Evolutionary conservation across 2,888 invertebrate genomes (phyloP).

Genomic region (Cheilosia vulpina): DNA sequence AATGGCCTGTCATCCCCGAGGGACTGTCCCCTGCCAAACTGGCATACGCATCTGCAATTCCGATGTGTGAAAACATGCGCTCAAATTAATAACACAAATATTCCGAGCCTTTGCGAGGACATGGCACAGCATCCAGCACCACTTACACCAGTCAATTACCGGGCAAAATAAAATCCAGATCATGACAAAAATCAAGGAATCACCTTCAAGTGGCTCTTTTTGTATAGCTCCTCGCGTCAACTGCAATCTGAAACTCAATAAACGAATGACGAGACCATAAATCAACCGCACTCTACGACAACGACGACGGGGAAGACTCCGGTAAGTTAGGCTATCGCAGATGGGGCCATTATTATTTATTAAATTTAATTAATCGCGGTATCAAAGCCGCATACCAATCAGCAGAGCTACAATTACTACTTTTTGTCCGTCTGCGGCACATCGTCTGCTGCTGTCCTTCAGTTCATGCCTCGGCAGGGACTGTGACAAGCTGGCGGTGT

Average conservation of each 20-base stretch:
- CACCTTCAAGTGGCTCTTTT: conserved; percentile 42
- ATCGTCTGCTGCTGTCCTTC: conserved; percentile 34
- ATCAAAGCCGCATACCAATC: conserved; percentile 73
- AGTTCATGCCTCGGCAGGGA: conserved; percentile 41
- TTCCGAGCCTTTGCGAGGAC: conserved; percentile 33
- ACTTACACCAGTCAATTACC: conserved; percentile 69
- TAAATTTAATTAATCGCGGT: conserved; percentile 74
- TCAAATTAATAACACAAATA: conserved; percentile 75
- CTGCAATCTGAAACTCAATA: conserved; percentile 59
- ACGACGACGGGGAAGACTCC: not conserved
- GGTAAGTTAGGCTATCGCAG: conserved; percentile 60
- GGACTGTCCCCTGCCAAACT: conserved; percentile 32
- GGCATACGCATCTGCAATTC: conserved; percentile 59
- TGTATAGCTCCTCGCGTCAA: not conserved
- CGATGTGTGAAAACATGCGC: conserved; percentile 74
- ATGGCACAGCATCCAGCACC: conserved; percentile 23
- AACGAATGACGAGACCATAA: conserved; percentile 69
- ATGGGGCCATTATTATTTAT: conserved; percentile 74
- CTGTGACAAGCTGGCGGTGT: conserved; percentile 69
- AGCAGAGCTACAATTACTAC: conserved; percentile 19
- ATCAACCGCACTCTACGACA: conserved; percentile 47
- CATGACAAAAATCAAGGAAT: conserved; percentile 63
- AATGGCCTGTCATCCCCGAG: conserved; percentile 40
- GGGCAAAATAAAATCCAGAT: conserved; percentile 68
- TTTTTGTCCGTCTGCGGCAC: not conserved